Base-by-base conservation (phyloP, 2,888 invertebrate genomes). In the Sinodicranocentrus sp. region DNA sequence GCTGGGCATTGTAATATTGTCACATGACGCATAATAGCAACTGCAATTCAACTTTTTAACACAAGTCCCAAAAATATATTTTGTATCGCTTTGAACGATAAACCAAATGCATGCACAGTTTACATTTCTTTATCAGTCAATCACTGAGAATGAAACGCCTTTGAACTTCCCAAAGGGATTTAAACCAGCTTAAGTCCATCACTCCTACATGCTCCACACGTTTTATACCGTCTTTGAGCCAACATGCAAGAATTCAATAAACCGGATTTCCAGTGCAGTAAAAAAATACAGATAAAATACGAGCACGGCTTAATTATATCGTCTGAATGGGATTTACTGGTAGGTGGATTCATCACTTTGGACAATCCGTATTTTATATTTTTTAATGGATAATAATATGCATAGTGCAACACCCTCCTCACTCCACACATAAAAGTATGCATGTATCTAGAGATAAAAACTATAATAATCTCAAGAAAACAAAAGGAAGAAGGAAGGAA, bases 261-360 rank as follows among this genome's bases (percentile, higher is more conserved):
- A 75, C 75, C 75, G 75, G 75, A 75, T 75, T 75, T 75, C 61
- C 75, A 75, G 61, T 63, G n/a, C 75, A 25, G 48, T 75, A 75
- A 75, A 73, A 63, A 75, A 39, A 8, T 19, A 28, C 23, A 21
- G 19, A 33, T 57, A 54, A 61, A 63, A 61, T 75, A 48, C 44
- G 26, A 75, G 10, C 33, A 72, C 43, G 26, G 19, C 54, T 72
- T 72, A 72, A 72, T 61, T 72, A 59, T 71, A 71, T 57, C 59
- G 39, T 70, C 19, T 54, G 33, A 71, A 26, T 72, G 72, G 52
- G 43, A 43, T 59, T 72, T 72, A 59, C 59, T 33, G 65, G 39
- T 39, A 19, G 59, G 26, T 59, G 26, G 59, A 59, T 52, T 5
- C n/a, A 52, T 52, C n/a, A n/a, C n/a, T n/a, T n/a, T n/a, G n/a